Evolutionary conservation across 2,113 vertebrate species (phyloP).

Genomic region (Rafetus swinhoei): DNA sequence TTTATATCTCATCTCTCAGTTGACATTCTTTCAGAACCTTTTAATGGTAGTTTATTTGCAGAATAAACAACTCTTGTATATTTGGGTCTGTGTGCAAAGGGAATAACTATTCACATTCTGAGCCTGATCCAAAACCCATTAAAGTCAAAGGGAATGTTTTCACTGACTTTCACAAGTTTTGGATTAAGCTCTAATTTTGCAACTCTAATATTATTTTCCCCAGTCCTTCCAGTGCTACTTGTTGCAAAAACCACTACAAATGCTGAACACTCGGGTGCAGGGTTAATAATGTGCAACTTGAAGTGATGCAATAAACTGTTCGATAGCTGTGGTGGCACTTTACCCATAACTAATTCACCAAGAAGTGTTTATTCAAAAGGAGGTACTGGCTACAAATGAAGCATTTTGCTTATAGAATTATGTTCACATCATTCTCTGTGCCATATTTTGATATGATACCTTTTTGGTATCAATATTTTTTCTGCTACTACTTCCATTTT

Average conservation of each 20-base stretch:
- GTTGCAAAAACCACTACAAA: conserved; percentile 33
- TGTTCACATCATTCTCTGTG: neutral
- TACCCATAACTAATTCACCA: conserved; percentile 24
- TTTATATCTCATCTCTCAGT: neutral
- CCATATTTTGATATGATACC: neutral
- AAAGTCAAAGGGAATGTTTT: conserved; percentile 57
- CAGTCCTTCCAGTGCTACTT: conserved; percentile 56
- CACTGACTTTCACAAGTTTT: conserved; percentile 30
- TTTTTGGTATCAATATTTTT: neutral
- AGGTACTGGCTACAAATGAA: conserved; percentile 1
- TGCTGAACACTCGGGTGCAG: neutral
- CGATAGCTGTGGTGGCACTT: conserved; percentile 4
- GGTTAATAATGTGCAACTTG: neutral
- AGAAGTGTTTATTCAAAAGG: neutral
- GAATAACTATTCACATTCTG: conserved; percentile 66
- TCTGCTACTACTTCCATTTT: neutral
- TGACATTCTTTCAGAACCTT: conserved; percentile 3
- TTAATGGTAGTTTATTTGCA: neutral
- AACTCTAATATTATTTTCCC: conserved; percentile 41
- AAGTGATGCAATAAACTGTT: neutral
- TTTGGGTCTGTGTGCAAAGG: conserved; percentile 58
- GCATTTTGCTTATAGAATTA: neutral
- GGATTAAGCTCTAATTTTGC: conserved; percentile 47
- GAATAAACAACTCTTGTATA: conserved; percentile 27
- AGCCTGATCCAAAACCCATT: conserved; percentile 67